phyloP scores from a whole-genome alignment of 2,113 vertebrate species.

The Xiphophorus couchianus region DNA sequence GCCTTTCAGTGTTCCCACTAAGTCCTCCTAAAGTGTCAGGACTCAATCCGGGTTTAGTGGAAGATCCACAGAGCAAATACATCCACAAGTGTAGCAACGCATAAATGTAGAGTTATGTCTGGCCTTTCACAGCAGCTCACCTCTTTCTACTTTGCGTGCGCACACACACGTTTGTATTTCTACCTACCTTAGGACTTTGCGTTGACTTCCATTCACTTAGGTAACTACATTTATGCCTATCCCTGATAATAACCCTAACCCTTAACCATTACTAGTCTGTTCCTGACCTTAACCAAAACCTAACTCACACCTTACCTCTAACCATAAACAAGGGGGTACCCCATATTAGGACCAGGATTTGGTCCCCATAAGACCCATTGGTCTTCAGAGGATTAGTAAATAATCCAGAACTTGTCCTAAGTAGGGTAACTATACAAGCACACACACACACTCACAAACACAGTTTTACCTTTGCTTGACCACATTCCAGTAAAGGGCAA shows the following conservation, averaged over 20 bases:
- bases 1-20: conserved; percentile 58
- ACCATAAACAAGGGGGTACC: too few species aligned
- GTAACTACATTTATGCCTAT: too few species aligned
- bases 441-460: conserved; percentile 9
- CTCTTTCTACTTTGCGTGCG: conserved; percentile 9
- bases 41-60: conserved; percentile 61
- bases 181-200: too few species aligned
- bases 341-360: too few species aligned
- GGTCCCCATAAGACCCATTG: too few species aligned
- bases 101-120: conserved; percentile 1
- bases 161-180: conserved; percentile 5
- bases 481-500: conserved; percentile 77
- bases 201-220: too few species aligned
- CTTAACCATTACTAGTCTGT: too few species aligned
- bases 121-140: conserved; percentile 10
- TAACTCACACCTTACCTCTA: too few species aligned
- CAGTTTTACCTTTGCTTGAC: conserved; percentile 58
- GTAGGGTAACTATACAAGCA: background rate
- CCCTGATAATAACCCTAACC: too few species aligned
- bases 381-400: too few species aligned
- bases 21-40: conserved; percentile 69
- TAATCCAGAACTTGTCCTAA: too few species aligned
- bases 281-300: too few species aligned
- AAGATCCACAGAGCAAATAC: conserved; percentile 20
- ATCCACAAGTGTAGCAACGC: conserved; percentile 10